Evolutionary conservation across 2,888 invertebrate species (phyloP), one percentile per base, ranked within the genome.

Genomic region (Dynastes hyllus): DNA sequence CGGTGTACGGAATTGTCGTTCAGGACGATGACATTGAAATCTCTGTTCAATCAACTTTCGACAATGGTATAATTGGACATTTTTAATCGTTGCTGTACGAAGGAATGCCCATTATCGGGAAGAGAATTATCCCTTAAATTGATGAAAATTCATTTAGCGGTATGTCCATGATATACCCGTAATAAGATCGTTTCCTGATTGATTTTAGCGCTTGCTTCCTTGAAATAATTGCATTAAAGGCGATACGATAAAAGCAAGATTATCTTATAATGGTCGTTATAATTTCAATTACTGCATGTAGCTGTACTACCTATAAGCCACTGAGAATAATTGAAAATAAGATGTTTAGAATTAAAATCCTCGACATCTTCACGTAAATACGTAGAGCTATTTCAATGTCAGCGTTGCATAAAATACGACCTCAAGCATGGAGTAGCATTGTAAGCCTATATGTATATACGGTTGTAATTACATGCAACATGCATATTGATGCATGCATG

Each of bases 11-110:
- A 61, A 11, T 27, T 61, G 61, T 27, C 27, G 61, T 11, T 22
- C 11, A 2, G 29, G 27, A 69, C 50, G 27, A 27, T 50, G 69
- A 69, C 69, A 69, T 69, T 69, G 69, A 69, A 51, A 69, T 69
- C 69, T 69, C 69, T 69, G 29, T 69, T 73, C 61, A 58, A 73
- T 73, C 58, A 37, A 22, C 37, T 4, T 40, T 40, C 55, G 6
- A 27, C 22, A 61, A 61, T 40, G 61, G 27, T 73, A 2, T 37
- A 61, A 73, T 73, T 73, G 73, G 61, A 73, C 61, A 73, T 73
- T 73, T 73, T 73, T 73, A 73, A 73, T 73, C 73, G 27, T 51
- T 58, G 55, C 51, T 27, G 13, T 5, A 22, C 16, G 53, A 27
- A 53, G 53, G 51, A 71, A 53, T 73, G 22, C 40, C n/a, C 58